Evolutionary conservation across 2,888 invertebrate genomes (phyloP).

Genomic region (Unio delphinus): DNA sequence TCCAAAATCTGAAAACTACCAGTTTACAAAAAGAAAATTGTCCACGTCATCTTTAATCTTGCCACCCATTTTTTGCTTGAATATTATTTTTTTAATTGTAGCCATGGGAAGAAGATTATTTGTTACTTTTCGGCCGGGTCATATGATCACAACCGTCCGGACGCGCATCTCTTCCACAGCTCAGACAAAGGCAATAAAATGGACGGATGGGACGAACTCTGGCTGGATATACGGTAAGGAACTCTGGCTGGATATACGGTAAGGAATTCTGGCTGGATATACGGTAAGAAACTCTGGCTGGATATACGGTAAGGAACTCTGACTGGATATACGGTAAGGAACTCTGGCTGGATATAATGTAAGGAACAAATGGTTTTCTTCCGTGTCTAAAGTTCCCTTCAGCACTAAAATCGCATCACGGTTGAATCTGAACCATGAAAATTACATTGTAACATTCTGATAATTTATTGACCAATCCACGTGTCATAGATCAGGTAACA

Average conservation of each 20-base stretch:
- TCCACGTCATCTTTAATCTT: too few species aligned
- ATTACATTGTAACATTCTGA: too few species aligned
- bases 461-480: too few species aligned
- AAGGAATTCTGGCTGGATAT: slow-evolving; percentile 43
- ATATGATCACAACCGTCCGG: slow-evolving; percentile 36
- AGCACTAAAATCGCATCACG: too few species aligned
- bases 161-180: slow-evolving; percentile 30
- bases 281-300: slow-evolving; percentile 33
- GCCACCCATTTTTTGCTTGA: too few species aligned
- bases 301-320: slow-evolving; percentile 37
- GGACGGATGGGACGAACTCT: slow-evolving; percentile 42
- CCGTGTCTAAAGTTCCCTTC: too few species aligned
- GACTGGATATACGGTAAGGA: slow-evolving; percentile 40
- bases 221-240: slow-evolving; percentile 34
- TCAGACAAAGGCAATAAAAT: slow-evolving; percentile 35
- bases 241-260: slow-evolving; percentile 39
- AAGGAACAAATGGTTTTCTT: background rate
- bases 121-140: slow-evolving; percentile 53
- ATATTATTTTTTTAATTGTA: slow-evolving; percentile 12
- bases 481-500: too few species aligned
- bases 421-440: too few species aligned
- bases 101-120: slow-evolving; percentile 40
- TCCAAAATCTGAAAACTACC: background rate
- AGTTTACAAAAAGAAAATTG: too few species aligned
- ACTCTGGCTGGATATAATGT: slow-evolving; percentile 39